Evolutionary conservation across 2,888 invertebrate genomes (phyloP), one percentile per base, ranked within the genome.

Genomic region (Nycteola revayana): DNA sequence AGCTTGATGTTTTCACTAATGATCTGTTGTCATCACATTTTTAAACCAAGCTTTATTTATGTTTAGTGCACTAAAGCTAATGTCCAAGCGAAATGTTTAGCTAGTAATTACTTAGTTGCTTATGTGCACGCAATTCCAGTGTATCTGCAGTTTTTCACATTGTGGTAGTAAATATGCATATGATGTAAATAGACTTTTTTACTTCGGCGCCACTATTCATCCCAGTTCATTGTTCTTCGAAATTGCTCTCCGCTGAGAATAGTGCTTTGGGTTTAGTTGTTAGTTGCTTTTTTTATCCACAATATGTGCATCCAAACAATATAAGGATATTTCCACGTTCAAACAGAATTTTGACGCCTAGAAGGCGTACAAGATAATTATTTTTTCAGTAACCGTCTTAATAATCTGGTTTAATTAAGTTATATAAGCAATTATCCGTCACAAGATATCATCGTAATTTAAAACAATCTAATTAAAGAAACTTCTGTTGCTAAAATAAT

Each of bases 151-250:
- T 66, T 61, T 47, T 72, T 69, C 73, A 63, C 66, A 60, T 73
- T 68, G 66, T 67, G 57, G 61, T 63, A 66, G 66, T 59, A 76
- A 79, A 76, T 77, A 72, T 79, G 76, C 73, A 77, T 76, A 75
- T 77, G 80, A 80, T 78, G 79, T 79, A 81, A 83, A 81, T 79
- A 80, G 64, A 77, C 73, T 82, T 82, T 28, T 82, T 82, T 83
- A 79, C 78, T 83, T 80, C 72, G 65, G 72, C 75, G 70, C 71
- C 64, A 70, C 75, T 66, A 83, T 85, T 83, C 82, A 84, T 75
- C 69, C 73, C 67, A 64, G 76, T 73, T 79, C 77, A 85, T 86
- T 85, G 83, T 85, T 85, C 79, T 82, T 79, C 68, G 75, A 81
- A 85, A 86, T 84, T 85, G 83, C 83, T 81, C 77, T 75, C 70